These are phyloP conservation scores for Penaeus indicus DNA, from an alignment of 1,140 invertebrate genomes.

Conservation along the genomic window DNA sequence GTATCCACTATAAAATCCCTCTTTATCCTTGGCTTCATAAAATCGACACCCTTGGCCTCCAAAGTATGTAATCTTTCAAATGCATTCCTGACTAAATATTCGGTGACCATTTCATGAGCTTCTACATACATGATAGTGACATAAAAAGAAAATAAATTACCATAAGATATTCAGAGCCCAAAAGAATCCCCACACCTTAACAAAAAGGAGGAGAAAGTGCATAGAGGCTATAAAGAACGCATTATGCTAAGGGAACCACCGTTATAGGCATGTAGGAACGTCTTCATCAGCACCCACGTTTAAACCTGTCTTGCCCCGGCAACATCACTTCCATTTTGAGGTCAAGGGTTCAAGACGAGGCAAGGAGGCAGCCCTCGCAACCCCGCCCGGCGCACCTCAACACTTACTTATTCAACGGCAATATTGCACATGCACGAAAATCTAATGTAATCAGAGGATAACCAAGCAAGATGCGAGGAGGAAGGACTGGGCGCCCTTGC, in stretches of 20 bases:
- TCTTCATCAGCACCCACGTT: conserved; percentile 21
- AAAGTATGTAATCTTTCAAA: no score
- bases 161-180: conserved; percentile 6
- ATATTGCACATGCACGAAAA: no score
- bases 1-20: no score
- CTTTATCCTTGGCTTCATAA: no score
- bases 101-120: not conserved
- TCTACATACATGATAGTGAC: conserved; percentile 4
- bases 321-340: conserved; percentile 12
- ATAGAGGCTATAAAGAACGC: not conserved
- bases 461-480: no score
- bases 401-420: no score
- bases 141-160: not conserved
- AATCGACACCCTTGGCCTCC: no score
- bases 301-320: not conserved
- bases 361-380: no score
- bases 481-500: no score
- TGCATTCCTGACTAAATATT: not conserved
- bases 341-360: not conserved
- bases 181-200: conserved; percentile 17
- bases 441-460: no score
- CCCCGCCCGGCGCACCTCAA: no score
- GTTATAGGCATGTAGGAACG: not conserved
- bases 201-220: conserved; percentile 1
- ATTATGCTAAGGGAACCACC: not conserved